A percentile compares a stretch with the other conserved stretches of the same genome.
These are phyloP conservation scores for Oxycera nigricornis DNA, from an alignment of 2,888 invertebrate species.

Conservation along the genomic window DNA sequence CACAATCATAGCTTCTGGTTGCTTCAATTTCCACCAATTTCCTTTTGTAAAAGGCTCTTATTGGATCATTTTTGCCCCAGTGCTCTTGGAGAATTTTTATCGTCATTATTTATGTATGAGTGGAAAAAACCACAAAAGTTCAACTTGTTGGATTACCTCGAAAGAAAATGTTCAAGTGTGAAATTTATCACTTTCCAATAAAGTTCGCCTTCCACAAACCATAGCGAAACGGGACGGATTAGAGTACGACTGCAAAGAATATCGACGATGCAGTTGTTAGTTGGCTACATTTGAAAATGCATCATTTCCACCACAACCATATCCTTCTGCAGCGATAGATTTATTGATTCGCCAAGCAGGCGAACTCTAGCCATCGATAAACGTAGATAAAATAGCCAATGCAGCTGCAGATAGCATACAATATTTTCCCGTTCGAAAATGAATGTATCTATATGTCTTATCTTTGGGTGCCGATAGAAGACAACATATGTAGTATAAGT, in stretches of 20 bases:
- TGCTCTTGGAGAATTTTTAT: too few species aligned
- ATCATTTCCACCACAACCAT: not conserved
- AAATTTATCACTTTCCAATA: constrained; percentile 38
- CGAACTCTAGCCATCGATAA: too few species aligned
- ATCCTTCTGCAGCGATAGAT: constrained; percentile 17
- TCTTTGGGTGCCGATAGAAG: constrained; percentile 8
- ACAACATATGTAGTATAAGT: constrained; percentile 12
- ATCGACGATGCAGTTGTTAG: constrained; percentile 15
- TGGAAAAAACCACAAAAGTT: constrained; percentile 30
- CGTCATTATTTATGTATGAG: too few species aligned
- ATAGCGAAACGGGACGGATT: not conserved
- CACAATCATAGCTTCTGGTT: too few species aligned
- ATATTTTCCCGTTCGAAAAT: not conserved
- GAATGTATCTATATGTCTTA: constrained; percentile 22
- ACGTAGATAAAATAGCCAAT: too few species aligned
- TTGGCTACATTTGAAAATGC: constrained; percentile 17
- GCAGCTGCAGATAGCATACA: not conserved
- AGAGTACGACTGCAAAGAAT: not conserved
- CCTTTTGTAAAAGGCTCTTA: too few species aligned
- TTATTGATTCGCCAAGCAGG: constrained; percentile 22
- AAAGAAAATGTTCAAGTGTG: constrained; percentile 35
- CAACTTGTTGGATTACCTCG: constrained; percentile 19
- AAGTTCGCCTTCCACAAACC: not conserved
- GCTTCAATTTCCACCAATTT: too few species aligned
- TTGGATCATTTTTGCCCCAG: too few species aligned